A percentile compares a stretch with the other conserved stretches of the same genome.
Conservation (phyloP, 2,888 invertebrate genomes). For the Syrista parreyssii region DNA sequence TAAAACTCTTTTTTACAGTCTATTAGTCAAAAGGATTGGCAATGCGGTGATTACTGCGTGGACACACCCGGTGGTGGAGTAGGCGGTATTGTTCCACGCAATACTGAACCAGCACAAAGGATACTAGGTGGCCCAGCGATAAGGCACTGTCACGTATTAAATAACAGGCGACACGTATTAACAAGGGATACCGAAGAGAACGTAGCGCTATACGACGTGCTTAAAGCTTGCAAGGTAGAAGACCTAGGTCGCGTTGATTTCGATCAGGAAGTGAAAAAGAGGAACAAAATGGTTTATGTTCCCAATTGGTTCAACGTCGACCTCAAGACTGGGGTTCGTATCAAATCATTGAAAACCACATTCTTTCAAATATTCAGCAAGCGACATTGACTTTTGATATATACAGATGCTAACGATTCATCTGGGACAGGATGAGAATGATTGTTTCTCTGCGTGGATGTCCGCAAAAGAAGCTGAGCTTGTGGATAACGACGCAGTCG, state of each 20-base stretch:
- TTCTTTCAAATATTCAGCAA: constrained; percentile 11
- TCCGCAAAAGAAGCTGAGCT: constrained; percentile 95
- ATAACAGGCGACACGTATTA: constrained; percentile 95
- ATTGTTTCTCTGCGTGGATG: constrained; percentile 99
- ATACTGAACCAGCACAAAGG: constrained; percentile 64
- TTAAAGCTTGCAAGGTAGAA: constrained; percentile 87
- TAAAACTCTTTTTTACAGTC: constrained; percentile 39
- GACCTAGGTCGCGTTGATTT: constrained; percentile 92
- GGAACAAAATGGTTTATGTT: constrained; percentile 93
- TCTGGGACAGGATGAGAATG: constrained; percentile 95
- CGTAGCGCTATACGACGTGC: constrained; percentile 93
- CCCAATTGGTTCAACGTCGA: constrained; percentile 99
- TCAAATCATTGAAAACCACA: constrained; percentile 9
- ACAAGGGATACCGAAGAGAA: constrained; percentile 94
- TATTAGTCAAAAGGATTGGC: constrained; percentile 61
- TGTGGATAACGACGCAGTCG: constrained; percentile 76
- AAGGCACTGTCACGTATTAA: constrained; percentile 90
- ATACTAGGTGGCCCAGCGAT: constrained; percentile 94
- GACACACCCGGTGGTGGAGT: constrained; percentile 51
- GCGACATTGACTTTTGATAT: neutral
- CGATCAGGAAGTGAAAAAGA: constrained; percentile 91
- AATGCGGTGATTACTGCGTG: constrained; percentile 58
- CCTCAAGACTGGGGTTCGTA: constrained; percentile 92
- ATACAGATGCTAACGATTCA: constrained; percentile 94
- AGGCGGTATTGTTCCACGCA: constrained; percentile 54